Evolutionary conservation across 2,113 vertebrate genomes (phyloP).

Genomic region (Conger conger): DNA sequence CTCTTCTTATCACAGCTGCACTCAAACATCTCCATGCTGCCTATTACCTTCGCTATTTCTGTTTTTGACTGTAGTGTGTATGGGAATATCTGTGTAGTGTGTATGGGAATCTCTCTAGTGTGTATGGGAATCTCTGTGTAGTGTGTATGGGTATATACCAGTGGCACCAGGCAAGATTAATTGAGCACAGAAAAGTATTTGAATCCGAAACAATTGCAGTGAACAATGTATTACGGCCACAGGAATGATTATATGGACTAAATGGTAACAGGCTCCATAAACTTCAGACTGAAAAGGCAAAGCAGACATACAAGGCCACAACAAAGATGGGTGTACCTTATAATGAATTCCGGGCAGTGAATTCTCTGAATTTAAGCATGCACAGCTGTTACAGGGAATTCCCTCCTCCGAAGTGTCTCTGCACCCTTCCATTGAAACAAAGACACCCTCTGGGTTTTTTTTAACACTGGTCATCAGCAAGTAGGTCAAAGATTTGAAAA

Average conservation of each 20-base stretch:
- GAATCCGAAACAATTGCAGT: no score
- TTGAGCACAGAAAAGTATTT: no score
- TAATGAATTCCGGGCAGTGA: no score
- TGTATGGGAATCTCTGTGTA: no score
- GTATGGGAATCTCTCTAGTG: no score
- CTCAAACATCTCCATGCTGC: neutral
- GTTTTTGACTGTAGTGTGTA: neutral
- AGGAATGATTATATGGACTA: no score
- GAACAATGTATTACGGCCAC: no score
- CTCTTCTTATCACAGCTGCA: neutral
- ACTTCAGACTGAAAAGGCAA: neutral
- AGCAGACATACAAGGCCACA: neutral
- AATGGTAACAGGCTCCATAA: no score
- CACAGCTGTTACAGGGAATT: no score
- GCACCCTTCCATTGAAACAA: neutral
- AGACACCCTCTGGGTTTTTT: neutral
- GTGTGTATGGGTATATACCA: no score
- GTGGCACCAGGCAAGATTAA: no score
- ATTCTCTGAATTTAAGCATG: no score
- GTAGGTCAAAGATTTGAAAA: constrained; percentile 2
- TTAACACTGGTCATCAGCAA: neutral
- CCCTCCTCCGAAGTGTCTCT: neutral
- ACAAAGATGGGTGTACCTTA: neutral
- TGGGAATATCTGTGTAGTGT: neutral
- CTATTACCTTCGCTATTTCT: neutral